Conservation (phyloP, 2,113 vertebrate genomes). For the Crotalus viridis region DNA sequence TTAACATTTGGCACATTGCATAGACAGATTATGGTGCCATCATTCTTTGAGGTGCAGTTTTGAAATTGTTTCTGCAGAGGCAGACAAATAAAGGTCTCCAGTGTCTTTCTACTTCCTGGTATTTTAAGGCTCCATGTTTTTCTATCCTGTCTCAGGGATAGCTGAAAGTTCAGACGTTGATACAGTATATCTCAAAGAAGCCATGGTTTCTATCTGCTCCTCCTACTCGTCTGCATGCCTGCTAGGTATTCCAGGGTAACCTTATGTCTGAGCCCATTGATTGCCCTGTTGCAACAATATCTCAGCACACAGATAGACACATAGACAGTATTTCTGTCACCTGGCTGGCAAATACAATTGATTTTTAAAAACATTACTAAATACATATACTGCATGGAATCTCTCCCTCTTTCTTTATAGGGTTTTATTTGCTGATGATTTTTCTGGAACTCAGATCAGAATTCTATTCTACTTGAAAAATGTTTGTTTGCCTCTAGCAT, state of each 20-base stretch:
- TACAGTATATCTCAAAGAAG: no score
- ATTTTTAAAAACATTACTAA: neutral
- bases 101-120: neutral
- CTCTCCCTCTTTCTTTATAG: neutral
- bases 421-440: neutral
- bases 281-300: neutral
- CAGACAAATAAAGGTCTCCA: neutral
- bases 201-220: no score
- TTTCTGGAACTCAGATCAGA: neutral
- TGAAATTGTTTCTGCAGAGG: neutral
- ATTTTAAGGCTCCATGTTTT: no score
- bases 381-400: neutral
- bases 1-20: neutral
- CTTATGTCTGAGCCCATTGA: neutral
- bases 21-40: neutral
- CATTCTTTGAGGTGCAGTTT: neutral
- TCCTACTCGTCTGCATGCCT: no score
- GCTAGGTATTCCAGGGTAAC: neutral
- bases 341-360: neutral
- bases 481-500: neutral
- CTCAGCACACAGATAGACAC: neutral
- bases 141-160: no score
- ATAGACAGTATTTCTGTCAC: neutral
- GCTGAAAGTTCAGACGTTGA: no score
- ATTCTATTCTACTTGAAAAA: neutral